Conservation (phyloP, 2,113 vertebrate genomes). For the Entomyzon cyanotis region DNA sequence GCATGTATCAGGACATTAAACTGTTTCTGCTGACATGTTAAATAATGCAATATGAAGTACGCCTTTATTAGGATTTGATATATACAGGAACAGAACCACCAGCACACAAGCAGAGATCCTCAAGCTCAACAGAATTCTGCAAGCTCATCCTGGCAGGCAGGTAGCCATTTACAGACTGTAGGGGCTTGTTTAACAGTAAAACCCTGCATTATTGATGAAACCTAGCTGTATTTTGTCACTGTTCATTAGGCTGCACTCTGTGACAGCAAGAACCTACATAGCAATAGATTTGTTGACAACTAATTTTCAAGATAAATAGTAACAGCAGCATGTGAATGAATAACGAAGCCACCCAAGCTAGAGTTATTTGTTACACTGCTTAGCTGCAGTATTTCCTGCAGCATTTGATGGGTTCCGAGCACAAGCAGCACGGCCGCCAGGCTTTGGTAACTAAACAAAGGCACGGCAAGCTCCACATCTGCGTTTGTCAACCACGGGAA, state of each 20-base stretch:
- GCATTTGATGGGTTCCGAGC: not conserved
- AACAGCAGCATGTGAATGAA: not conserved
- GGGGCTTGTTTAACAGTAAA: not conserved
- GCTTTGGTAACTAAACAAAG: not conserved
- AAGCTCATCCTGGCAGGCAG: not conserved
- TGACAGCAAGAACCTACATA: not conserved
- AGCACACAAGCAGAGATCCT: fast-evolving
- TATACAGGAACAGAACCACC: not conserved
- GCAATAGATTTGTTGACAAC: not conserved
- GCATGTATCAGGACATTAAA: not conserved
- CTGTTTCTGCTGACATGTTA: fast-evolving
- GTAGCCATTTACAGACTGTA: not conserved
- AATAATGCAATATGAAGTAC: not conserved
- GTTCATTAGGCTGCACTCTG: not conserved
- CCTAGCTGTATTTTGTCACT: not conserved
- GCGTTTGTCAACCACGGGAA: fast-evolving
- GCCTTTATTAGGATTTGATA: not conserved
- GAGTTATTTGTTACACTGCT: too few relatives aligned
- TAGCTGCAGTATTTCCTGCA: not conserved
- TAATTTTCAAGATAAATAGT: fast-evolving
- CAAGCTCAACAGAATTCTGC: not conserved
- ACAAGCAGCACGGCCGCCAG: not conserved
- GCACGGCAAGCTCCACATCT: not conserved
- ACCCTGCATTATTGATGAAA: not conserved
- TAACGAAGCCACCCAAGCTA: not conserved